A percentile compares a stretch with the other conserved stretches of the same genome.
Evolutionary conservation across 2,888 invertebrate genomes (phyloP).

Genomic region (Cremastinae sp.): DNA sequence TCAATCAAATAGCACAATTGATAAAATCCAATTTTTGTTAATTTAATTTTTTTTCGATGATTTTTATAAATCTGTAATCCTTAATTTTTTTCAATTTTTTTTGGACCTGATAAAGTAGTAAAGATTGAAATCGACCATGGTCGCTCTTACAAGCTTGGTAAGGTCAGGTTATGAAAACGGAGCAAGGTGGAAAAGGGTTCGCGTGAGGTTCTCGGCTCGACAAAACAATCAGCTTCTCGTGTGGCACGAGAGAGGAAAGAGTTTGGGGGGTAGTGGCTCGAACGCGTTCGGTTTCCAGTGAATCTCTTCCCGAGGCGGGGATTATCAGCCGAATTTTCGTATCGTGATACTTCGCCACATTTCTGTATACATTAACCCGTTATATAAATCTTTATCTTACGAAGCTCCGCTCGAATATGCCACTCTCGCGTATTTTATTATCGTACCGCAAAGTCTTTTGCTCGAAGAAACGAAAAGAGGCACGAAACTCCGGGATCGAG

Average conservation of each 20-base stretch:
- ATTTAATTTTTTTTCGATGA: neutral
- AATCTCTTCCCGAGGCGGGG: slow-evolving; percentile 44
- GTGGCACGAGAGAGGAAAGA: slow-evolving; percentile 60
- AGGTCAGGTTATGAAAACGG: slow-evolving; percentile 64
- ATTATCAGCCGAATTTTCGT: slow-evolving; percentile 48
- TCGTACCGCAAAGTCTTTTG: slow-evolving; percentile 1
- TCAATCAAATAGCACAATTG: no score
- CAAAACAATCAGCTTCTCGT: slow-evolving; percentile 71
- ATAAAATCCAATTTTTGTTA: no score
- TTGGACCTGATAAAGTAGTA: neutral
- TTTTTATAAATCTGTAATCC: no score
- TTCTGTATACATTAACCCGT: slow-evolving; percentile 28
- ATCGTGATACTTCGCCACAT: slow-evolving; percentile 17
- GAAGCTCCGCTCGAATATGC: neutral
- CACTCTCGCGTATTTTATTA: slow-evolving; percentile 5
- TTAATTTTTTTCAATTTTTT: no score
- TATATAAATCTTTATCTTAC: slow-evolving; percentile 6
- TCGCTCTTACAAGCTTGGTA: slow-evolving; percentile 24
- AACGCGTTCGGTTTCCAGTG: slow-evolving; percentile 9
- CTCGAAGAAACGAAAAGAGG: slow-evolving; percentile 45
- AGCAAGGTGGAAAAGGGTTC: slow-evolving; percentile 50
- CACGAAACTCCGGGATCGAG: slow-evolving; percentile 73
- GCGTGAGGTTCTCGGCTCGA: slow-evolving; percentile 68
- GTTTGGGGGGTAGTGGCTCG: slow-evolving; percentile 33
- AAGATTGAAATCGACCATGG: slow-evolving; percentile 34